These are phyloP conservation scores for Propithecus perrieri DNA, from an alignment of 2,797 vertebrate species.

Conservation along the genomic window DNA sequence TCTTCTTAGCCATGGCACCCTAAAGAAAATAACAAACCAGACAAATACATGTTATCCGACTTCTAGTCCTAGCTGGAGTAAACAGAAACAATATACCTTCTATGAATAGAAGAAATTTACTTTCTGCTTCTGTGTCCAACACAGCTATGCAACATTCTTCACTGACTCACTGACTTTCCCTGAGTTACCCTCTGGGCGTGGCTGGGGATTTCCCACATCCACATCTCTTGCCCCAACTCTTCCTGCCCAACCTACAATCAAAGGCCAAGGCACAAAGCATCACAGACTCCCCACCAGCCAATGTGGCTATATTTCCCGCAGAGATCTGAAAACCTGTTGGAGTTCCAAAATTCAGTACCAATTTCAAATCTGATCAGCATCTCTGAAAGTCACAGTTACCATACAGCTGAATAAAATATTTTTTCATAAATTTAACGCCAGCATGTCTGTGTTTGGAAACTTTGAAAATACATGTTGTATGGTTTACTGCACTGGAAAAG, in stretches of 20 bases:
- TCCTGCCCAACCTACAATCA: slow-evolving; percentile 31
- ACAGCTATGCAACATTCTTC: slow-evolving; percentile 11
- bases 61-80: not conserved
- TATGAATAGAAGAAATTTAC: slow-evolving; percentile 34
- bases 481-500: slow-evolving; percentile 90
- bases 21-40: slow-evolving; percentile 53
- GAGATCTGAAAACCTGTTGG: slow-evolving; percentile 80
- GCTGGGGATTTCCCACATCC: slow-evolving; percentile 45
- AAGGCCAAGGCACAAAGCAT: slow-evolving; percentile 52
- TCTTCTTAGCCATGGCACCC: slow-evolving; percentile 46
- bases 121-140: not conserved
- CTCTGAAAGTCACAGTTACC: slow-evolving; percentile 84
- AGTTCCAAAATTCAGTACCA: slow-evolving; percentile 79
- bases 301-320: slow-evolving; percentile 64
- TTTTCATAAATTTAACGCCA: slow-evolving; percentile 90
- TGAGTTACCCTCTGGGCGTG: not conserved
- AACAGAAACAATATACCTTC: slow-evolving; percentile 51
- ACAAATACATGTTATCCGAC: slow-evolving; percentile 48
- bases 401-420: slow-evolving; percentile 88
- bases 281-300: slow-evolving; percentile 51
- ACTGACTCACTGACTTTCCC: slow-evolving; percentile 55
- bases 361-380: slow-evolving; percentile 86
- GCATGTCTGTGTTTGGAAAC: slow-evolving; percentile 89
- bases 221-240: slow-evolving; percentile 26
- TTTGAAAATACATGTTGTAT: slow-evolving; percentile 90